Evolutionary conservation across 2,797 vertebrate species (phyloP), one percentile per base, ranked within the genome.

Genomic region (Rhinoraja longicauda): DNA sequence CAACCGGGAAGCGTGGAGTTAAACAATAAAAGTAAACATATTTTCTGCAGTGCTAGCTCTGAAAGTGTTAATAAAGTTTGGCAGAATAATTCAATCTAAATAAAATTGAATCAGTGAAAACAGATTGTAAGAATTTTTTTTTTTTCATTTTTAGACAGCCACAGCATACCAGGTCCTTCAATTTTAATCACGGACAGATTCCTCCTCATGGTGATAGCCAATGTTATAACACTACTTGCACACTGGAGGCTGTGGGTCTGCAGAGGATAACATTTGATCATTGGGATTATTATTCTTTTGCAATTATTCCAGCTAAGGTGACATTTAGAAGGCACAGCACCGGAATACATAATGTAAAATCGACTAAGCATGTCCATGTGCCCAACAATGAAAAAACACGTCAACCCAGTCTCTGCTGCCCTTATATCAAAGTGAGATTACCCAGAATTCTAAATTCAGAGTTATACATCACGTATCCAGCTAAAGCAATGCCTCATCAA

Each of bases 71-170:
- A 36, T 75, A 57, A 53, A 13, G 92, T 93, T 94, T 29, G 0
- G 67, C 93, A 96, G 96, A 95, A 93, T 94, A 96, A 96, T 96
- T 96, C 95, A 93, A 94, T 96, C 95, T 95, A 93, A 94, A 93
- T 93, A 95, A 95, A 96, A 95, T 95, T 93, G 73, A 94, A 95
- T 94, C 95, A 93, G 94, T 93, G 91, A 94, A 81, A 94, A 93
- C 72, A 93, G 93, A 96, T 95, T 94, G 93, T 94, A 94, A 94
- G 93, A 95, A 96, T 96, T 95, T 94, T 94, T 94, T 96, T 96
- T 94, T 96, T 96, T 64, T 96, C 94, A 95, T 95, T 94, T 94
- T 94, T 94, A 95, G 95, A 94, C 93, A 95, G 93, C 29, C 93
- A 94, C 81, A 93, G 93, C 1, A 0, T 91, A 94, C 9, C 93